Conservation (phyloP, 2,797 vertebrate species). For the Acipenser oxyrinchus region DNA sequence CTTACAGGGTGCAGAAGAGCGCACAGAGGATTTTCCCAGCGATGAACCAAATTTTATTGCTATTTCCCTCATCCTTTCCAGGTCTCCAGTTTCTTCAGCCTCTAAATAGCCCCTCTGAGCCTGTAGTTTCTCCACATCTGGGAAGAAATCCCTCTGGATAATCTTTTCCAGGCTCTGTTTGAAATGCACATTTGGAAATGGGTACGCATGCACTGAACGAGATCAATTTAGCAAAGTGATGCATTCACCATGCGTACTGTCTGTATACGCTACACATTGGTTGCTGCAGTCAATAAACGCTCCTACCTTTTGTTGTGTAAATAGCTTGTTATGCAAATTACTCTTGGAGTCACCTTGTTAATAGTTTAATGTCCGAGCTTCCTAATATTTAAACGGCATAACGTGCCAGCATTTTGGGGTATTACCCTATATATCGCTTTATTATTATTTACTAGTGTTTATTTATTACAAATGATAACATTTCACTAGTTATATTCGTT, state of each 20-base stretch:
- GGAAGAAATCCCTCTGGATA: constrained; percentile 93
- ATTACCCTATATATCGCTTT: no score
- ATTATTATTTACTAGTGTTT: no score
- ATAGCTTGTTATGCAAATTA: no score
- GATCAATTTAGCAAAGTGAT: not conserved
- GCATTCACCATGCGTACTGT: not conserved
- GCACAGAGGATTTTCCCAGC: constrained; percentile 69
- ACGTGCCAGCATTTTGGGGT: no score
- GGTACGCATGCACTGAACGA: not conserved
- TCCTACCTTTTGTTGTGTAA: no score
- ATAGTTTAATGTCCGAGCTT: no score
- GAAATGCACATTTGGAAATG: not conserved
- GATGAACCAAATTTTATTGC: constrained; percentile 86
- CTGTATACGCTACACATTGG: no score
- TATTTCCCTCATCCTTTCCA: constrained; percentile 89
- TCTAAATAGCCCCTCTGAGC: constrained; percentile 92
- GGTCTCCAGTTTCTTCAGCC: constrained; percentile 86
- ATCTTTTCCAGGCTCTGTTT: constrained; percentile 81
- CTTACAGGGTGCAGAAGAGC: constrained; percentile 80
- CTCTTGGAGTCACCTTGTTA: no score
- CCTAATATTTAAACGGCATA: no score
- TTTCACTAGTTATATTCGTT: no score
- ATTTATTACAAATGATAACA: no score
- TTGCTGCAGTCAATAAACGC: no score
- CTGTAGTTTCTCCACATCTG: constrained; percentile 86